Conservation (phyloP, 2,888 invertebrate species). For the Syrphus vitripennis region DNA sequence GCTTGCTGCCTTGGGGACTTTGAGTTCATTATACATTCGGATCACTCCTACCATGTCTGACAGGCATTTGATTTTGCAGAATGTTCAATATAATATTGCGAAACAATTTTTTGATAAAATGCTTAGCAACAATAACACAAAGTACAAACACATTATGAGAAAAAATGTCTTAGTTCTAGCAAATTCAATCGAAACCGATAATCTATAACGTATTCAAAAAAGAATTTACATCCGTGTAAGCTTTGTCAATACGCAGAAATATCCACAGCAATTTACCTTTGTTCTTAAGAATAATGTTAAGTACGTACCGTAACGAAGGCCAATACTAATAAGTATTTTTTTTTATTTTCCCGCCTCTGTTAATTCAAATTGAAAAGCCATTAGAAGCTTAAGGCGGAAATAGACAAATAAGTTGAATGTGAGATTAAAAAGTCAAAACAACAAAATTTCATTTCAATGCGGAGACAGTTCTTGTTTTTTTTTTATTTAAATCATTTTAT, state of each 20-base stretch:
- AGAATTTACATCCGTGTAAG: neutral
- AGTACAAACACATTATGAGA: no score
- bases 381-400: conserved; percentile 9
- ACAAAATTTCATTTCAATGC: conserved; percentile 16
- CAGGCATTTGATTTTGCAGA: no score
- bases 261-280: neutral
- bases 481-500: conserved; percentile 2
- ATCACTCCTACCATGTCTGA: no score
- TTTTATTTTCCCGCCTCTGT: neutral
- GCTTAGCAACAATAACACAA: no score
- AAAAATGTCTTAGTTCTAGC: no score
- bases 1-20: no score
- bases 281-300: neutral
- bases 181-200: no score
- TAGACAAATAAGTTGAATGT: neutral
- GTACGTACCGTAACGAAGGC: neutral
- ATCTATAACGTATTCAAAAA: no score
- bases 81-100: no score
- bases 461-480: conserved; percentile 19
- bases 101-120: no score
- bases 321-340: neutral
- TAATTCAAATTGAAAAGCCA: conserved; percentile 5
- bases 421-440: conserved; percentile 13
- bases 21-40: no score
- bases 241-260: neutral